phyloP scores from a whole-genome alignment of 2,888 invertebrate species.

The Mayetiola destructor region DNA sequence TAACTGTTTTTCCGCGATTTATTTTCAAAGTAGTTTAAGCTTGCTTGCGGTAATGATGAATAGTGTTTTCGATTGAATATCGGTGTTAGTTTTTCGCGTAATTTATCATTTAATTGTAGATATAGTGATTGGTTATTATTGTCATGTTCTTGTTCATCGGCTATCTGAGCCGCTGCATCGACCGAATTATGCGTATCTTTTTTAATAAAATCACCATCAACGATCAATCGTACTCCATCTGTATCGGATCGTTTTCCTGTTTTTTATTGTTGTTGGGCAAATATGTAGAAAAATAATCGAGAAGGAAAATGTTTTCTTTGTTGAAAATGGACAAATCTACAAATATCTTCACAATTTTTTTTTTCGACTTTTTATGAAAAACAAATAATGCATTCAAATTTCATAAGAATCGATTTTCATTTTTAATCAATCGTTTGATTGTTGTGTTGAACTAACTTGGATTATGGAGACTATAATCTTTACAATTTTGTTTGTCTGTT shows the following conservation, averaged over 20 bases:
- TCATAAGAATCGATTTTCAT: no score
- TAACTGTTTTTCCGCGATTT: constrained; percentile 7
- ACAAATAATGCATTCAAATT: no score
- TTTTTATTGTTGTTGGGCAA: no score
- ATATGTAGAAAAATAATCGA: no score
- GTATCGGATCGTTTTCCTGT: no score
- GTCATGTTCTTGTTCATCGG: background rate
- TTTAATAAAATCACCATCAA: constrained; percentile 1
- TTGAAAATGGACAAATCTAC: no score
- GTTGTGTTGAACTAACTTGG: constrained; percentile 9
- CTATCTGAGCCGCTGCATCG: background rate
- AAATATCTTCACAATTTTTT: no score
- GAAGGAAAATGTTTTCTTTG: no score
- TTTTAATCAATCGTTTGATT: no score
- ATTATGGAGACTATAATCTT: constrained; percentile 1
- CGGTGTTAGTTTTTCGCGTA: constrained; percentile 9
- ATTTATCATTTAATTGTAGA: background rate
- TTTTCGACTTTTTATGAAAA: no score
- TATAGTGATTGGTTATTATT: background rate
- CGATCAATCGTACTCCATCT: background rate
- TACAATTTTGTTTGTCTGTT: background rate
- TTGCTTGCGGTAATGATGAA: background rate
- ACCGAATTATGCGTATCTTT: background rate
- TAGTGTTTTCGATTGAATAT: constrained; percentile 10
- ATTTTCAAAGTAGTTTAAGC: background rate